Evolutionary conservation across 2,888 invertebrate species (phyloP).

Genomic region (Phengaris arion): DNA sequence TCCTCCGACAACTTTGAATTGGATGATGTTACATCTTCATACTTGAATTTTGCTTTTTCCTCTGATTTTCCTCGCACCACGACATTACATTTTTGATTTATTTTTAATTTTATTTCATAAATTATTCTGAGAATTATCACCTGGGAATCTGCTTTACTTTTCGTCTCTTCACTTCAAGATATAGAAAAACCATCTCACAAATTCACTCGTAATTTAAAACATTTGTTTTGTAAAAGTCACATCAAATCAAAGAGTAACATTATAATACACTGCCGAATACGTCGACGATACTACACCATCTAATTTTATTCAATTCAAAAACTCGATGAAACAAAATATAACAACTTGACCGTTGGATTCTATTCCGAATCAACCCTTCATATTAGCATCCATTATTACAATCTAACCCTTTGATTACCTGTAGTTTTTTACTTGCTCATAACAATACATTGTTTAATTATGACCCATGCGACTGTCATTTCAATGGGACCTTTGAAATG

Average conservation of each 20-base stretch:
- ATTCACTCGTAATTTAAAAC: no score
- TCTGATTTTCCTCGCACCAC: background rate
- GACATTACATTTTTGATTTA: background rate
- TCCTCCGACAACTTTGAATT: constrained; percentile 44
- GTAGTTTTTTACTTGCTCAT: constrained; percentile 51
- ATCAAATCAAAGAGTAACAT: no score
- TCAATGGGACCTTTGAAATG: constrained; percentile 14
- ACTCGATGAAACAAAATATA: constrained; percentile 7
- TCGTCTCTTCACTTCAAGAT: background rate
- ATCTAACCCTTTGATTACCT: constrained; percentile 74
- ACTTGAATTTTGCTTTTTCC: constrained; percentile 24
- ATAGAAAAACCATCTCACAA: background rate
- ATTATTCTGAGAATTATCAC: background rate
- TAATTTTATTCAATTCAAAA: background rate
- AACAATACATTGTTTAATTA: constrained; percentile 42
- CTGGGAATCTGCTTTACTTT: background rate
- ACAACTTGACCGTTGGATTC: constrained; percentile 54
- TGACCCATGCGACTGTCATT: constrained; percentile 24
- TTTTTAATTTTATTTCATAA: background rate
- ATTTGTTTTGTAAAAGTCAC: no score
- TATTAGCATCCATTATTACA: constrained; percentile 57
- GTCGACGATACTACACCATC: background rate
- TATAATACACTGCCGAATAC: background rate
- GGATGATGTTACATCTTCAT: constrained; percentile 40
- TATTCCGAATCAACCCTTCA: constrained; percentile 60